Conservation (phyloP, 2,113 vertebrate species). For the Cololabis saira region DNA sequence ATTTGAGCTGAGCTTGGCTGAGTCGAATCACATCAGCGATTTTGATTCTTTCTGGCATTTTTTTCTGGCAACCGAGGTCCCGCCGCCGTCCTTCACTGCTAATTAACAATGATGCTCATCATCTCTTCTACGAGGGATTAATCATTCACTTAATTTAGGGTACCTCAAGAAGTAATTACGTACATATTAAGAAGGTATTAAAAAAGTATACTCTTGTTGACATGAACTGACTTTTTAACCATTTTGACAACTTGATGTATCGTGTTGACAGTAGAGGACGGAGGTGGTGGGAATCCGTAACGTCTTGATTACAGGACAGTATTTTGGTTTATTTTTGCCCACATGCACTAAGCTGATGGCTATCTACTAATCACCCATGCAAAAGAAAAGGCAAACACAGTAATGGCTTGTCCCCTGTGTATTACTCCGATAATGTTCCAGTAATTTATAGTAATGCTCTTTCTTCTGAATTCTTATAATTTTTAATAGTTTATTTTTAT, state of each 20-base stretch:
- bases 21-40: conserved; percentile 29
- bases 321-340: conserved; percentile 32
- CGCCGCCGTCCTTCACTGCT: conserved; percentile 3
- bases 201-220: no score
- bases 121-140: conserved; percentile 3
- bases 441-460: no score
- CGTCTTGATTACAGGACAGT: conserved; percentile 11
- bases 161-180: conserved; percentile 16
- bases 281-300: conserved; percentile 16
- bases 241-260: not conserved
- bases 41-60: conserved; percentile 14
- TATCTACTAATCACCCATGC: conserved; percentile 64
- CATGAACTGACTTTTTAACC: not conserved
- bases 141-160: conserved; percentile 10
- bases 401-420: conserved; percentile 59
- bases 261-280: not conserved
- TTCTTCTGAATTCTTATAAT: no score
- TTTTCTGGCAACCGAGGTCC: conserved; percentile 9
- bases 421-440: no score
- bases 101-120: conserved; percentile 11
- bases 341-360: conserved; percentile 39
- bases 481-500: no score
- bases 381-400: conserved; percentile 47
- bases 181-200: not conserved
- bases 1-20: conserved; percentile 20